Evolutionary conservation across 2,888 invertebrate genomes (phyloP), one percentile per base, ranked within the genome.

Genomic region (Tenthredo scrophulariae): DNA sequence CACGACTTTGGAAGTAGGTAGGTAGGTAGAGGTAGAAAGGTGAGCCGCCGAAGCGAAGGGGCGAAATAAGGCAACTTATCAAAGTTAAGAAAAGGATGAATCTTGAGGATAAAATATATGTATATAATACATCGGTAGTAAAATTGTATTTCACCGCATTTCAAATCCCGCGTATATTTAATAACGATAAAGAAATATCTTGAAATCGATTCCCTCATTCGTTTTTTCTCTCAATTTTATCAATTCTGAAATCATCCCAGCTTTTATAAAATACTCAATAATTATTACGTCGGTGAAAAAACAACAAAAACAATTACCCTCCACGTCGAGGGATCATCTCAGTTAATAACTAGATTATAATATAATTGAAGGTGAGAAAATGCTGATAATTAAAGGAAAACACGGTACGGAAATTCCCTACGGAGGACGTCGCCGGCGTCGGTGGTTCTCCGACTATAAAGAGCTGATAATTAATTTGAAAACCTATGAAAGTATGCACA

Each of bases 71-170:
- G 77, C 77, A 50, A 77, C 77, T 50, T 50, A 77, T 50, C 77
- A 77, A 77, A 77, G 77, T 54, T 77, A 77, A 77, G 50, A 77
- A 50, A 54, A 50, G 77, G 50, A 54, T 77, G 77, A 29, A 77
- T 77, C 50, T 54, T n/a, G 29, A 40, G 29, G 50, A 54, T n/a
- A 15, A 50, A 77, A 77, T 75, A 75, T 43, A 22, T 22, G 2
- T n/a, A 43, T 40, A 40, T 37, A 37, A 37, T 37, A 37, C 37
- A 37, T 43, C 43, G 4, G n/a, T 22, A 29, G 67, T 7, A 67
- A 33, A 54, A 54, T 54, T n/a, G 13, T 62, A 62, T 62, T 62
- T 22, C 62, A 26, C 26, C 62, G 26, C 13, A 26, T 62, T 26
- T 62, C 13, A 26, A 62, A 50, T 50, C n/a, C 18, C 18, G 1